Base-by-base conservation (phyloP, 2,888 invertebrate genomes). In the Schizotus pectinicornis region DNA sequence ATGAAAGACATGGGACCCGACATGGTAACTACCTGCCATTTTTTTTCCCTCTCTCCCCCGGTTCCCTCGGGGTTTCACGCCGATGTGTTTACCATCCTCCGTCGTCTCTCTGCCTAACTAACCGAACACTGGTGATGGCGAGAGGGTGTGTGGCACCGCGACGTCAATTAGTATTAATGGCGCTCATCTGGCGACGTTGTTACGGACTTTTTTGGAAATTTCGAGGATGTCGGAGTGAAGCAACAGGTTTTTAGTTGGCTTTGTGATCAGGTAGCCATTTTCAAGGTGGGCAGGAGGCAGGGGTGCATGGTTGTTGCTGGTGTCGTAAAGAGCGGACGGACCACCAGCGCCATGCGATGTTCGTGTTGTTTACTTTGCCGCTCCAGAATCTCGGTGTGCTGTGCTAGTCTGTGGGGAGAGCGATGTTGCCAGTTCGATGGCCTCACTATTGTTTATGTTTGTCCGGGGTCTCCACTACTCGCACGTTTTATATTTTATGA, bases 1-100 rank as follows among this genome's bases (percentile, higher is more conserved):
- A 89, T 88, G 87, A 88, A 86, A 86, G 88, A 88, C 83, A 88
- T 89, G 87, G 89, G 88, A 84, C 88, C 88, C 82, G 89, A 89
- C 82, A 89, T 90, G 89, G 89, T 90, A 82, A 85, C 68, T 74
- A 33, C 36, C 22, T 8, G 31, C 11, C 13, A n/a, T 8, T 51
- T 42, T 14, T 41, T 51, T 49, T 33, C 49, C 32, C 39, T 38
- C 34, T 45, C 39, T 11, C n/a, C 13, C 11, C 3, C 39, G 3
- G n/a, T 3, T 11, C 39, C 13, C 12, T 39, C 11, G 39, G 3
- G 7, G n/a, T n/a, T n/a, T 39, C 7, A 6, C 35, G 22, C 22
- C 2, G 9, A 13, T 14, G 32, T n/a, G 12, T 13, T 6, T 7
- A 39, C 30, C n/a, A n/a, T n/a, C n/a, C n/a, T n/a, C n/a, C n/a